phyloP scores from a whole-genome alignment of 2,797 vertebrate genomes.

The Triplophysa bombifrons region DNA sequence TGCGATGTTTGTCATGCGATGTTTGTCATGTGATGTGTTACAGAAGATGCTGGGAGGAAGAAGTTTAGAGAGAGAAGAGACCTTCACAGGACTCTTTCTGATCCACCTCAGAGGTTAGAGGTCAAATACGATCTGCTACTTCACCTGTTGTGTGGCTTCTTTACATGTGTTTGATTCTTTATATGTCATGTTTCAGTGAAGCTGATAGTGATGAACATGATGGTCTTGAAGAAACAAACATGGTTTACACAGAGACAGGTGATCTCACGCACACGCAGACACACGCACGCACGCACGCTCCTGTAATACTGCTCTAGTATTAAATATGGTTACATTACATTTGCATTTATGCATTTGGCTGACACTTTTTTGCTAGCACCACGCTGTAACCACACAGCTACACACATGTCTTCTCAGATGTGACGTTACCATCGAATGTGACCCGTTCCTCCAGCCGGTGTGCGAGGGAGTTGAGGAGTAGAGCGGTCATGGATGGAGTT shows the following conservation, averaged over 20 bases:
- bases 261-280: neutral
- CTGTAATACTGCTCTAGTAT: neutral
- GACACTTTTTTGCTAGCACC: too few relatives aligned
- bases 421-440: constrained; percentile 72
- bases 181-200: neutral
- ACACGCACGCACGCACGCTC: too few relatives aligned
- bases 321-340: neutral
- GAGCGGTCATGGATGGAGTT: neutral
- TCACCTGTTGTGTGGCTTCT: neutral
- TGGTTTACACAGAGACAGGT: constrained; percentile 76
- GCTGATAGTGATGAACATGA: constrained; percentile 58
- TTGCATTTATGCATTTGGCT: too few relatives aligned
- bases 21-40: neutral
- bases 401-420: constrained; percentile 66
- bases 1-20: neutral
- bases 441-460: constrained; percentile 62
- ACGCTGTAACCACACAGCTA: too few relatives aligned
- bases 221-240: constrained; percentile 61
- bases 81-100: constrained; percentile 64
- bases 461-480: constrained; percentile 55
- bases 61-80: constrained; percentile 61
- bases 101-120: constrained; percentile 70
- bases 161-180: neutral
- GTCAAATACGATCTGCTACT: neutral
- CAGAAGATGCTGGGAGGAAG: neutral